phyloP scores from a whole-genome alignment of 1,140 invertebrate genomes.

The Pogonognathellus flavescens region DNA sequence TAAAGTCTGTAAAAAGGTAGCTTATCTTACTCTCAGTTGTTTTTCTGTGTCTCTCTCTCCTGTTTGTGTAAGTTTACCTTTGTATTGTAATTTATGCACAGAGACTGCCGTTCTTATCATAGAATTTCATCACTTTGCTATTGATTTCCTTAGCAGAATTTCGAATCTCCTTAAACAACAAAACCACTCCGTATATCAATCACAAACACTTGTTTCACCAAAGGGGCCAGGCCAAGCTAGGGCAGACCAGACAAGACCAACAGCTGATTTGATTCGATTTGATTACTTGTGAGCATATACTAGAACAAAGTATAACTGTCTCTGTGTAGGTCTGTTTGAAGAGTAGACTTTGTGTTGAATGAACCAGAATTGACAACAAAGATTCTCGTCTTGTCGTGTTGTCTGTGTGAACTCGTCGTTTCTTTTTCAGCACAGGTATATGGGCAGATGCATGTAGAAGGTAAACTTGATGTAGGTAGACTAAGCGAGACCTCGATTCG shows the following conservation, averaged over 20 bases:
- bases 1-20: too few relatives aligned
- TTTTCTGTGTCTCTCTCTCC: too few relatives aligned
- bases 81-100: slow-evolving; percentile 43
- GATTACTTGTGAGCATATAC: slow-evolving; percentile 30
- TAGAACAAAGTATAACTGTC: slow-evolving; percentile 21
- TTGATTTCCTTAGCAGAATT: slow-evolving; percentile 45
- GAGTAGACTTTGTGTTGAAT: not conserved
- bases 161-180: slow-evolving; percentile 48
- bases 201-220: slow-evolving; percentile 49
- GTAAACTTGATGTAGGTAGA: not conserved
- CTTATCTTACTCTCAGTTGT: too few relatives aligned
- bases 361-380: slow-evolving; percentile 19
- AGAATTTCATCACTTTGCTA: slow-evolving; percentile 42
- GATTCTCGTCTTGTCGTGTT: slow-evolving; percentile 24
- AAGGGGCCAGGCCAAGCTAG: slow-evolving; percentile 12
- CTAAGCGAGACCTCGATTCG: not conserved
- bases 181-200: slow-evolving; percentile 48
- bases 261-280: slow-evolving; percentile 47
- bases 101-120: slow-evolving; percentile 33
- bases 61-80: not conserved
- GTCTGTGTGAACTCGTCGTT: not conserved
- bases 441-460: not conserved
- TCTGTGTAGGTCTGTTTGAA: not conserved
- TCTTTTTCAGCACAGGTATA: not conserved
- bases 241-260: slow-evolving; percentile 27